Evolutionary conservation across 2,113 vertebrate genomes (phyloP), one percentile per base, ranked within the genome.

Genomic region (Mobula birostris): DNA sequence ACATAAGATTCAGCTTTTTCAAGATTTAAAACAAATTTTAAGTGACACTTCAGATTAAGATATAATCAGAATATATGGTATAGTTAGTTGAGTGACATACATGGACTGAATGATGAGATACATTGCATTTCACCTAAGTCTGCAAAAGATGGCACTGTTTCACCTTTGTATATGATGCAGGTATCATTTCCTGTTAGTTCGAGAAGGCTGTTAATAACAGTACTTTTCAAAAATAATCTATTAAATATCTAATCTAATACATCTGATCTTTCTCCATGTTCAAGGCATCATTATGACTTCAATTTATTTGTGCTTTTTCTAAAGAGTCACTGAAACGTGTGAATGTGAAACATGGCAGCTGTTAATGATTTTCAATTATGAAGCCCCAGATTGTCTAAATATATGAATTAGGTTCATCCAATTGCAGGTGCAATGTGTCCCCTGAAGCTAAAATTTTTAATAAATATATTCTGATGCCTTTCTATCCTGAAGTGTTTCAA

Each of bases 101-200:
- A 40, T 56, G 36, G 40, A 74, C 48, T 76, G n/a, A 93, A 93
- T 74, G 0, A 93, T 76, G 9, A 74, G 36, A 74, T 76, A 36
- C 36, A 93, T 56, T 93, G 91, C 91, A 76, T 93, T 93, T 56
- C 36, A 93, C 40, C 32, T 48, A 74, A 11, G 48, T 56, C 36
- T 93, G 21, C 91, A 93, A 76, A 76, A 74, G 91, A 76, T 93
- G 91, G 91, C 91, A 48, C 32, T 93, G 40, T 93, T 76, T 93
- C 91, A 90, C 61, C 61, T 90, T 90, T 29, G 32, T 74, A 32
- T 27, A n/a, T n/a, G 72, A 48, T 92, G 5, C 32, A 74, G 21
- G 32, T 36, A 92, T 92, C 61, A 66, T 90, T 66, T 72, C 68
- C 11, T 32, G 61, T 66, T 66, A 90, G n/a, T 68, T 15, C 32